phyloP scores from a whole-genome alignment of 2,113 vertebrate genomes.

The Agapornis roseicollis region DNA sequence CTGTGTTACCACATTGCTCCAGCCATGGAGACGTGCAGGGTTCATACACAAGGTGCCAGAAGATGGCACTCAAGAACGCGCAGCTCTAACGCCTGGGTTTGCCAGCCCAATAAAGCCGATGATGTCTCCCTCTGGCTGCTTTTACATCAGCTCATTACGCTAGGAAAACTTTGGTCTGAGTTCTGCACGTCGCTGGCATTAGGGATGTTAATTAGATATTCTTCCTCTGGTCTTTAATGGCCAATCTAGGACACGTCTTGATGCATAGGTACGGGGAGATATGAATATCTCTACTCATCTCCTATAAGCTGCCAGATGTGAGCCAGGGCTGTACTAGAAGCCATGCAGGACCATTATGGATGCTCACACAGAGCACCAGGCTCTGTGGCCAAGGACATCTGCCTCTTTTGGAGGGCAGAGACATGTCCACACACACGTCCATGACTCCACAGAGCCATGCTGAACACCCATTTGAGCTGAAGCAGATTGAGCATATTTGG shows the following conservation, averaged over 20 bases:
- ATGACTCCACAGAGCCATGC: accelerated
- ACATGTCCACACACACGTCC: neutral
- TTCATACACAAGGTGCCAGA: slow-evolving; percentile 14
- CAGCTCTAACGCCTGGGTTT: neutral
- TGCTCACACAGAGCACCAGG: neutral
- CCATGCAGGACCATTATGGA: accelerated
- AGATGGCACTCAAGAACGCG: slow-evolving; percentile 65
- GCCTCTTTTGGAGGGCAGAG: neutral
- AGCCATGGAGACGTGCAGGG: accelerated
- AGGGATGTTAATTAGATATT: neutral
- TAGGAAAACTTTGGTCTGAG: slow-evolving; percentile 18
- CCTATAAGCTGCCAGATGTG: neutral
- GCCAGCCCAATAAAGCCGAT: neutral
- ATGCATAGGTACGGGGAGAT: accelerated
- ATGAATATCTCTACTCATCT: accelerated
- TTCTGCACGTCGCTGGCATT: neutral
- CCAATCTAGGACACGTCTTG: neutral
- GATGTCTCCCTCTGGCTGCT: slow-evolving; percentile 65
- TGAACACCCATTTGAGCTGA: neutral
- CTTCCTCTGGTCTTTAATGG: neutral
- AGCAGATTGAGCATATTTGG: neutral
- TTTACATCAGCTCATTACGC: slow-evolving; percentile 37
- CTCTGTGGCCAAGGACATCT: neutral
- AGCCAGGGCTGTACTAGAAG: neutral
- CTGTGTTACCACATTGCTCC: neutral